Evolutionary conservation across 2,797 vertebrate genomes (phyloP).

Genomic region (Labeo calbasu): DNA sequence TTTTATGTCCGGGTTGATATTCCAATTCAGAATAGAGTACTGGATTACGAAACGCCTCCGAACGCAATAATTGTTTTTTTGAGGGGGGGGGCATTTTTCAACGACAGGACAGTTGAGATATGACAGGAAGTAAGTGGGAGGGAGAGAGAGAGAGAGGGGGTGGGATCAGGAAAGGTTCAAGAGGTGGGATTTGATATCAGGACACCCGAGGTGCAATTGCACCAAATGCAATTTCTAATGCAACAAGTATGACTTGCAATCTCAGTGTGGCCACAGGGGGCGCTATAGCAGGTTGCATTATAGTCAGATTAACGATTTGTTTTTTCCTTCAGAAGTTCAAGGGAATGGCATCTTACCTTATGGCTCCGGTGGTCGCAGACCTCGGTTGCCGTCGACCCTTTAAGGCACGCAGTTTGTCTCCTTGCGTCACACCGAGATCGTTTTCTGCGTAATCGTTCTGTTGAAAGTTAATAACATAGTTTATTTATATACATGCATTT

Average conservation of each 20-base stretch:
- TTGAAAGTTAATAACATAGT: constrained; percentile 25
- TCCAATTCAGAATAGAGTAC: no score
- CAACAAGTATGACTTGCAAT: background rate
- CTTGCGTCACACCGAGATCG: constrained; percentile 84
- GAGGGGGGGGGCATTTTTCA: no score
- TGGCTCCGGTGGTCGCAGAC: constrained; percentile 77
- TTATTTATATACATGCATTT: background rate
- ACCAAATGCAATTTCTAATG: background rate
- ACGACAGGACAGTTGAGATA: no score
- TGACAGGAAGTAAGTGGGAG: no score
- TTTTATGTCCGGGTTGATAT: no score
- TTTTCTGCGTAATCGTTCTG: constrained; percentile 81
- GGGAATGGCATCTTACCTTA: constrained; percentile 74
- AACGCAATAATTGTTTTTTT: no score
- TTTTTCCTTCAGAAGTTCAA: background rate
- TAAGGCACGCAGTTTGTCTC: constrained; percentile 95
- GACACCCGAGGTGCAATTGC: no score
- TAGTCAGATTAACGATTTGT: background rate
- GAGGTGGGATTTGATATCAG: no score
- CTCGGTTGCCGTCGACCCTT: constrained; percentile 86
- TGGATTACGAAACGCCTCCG: no score
- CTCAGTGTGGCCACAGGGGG: background rate
- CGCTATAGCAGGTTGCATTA: background rate
- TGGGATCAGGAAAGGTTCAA: no score
- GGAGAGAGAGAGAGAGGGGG: no score